These are phyloP conservation scores for Eucidaris tribuloides DNA, from an alignment of 35 echinoderm and acorn worm species.

Conservation along the genomic window DNA sequence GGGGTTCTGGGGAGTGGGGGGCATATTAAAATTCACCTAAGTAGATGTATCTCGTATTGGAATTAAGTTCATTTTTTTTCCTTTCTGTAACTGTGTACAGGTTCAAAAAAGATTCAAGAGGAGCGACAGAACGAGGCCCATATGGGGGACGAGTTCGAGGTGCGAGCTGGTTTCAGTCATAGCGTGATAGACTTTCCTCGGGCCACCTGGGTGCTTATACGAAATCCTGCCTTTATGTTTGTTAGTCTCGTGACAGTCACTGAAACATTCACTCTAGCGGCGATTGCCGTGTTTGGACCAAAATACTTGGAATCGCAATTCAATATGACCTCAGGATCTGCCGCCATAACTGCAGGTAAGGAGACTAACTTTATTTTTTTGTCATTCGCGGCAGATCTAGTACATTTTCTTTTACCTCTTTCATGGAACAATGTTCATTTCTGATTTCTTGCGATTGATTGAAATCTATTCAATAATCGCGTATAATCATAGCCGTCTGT, in stretches of 20 bases:
- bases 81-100: constrained; percentile 2
- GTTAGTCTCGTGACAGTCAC: constrained; percentile 51
- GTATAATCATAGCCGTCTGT: no score
- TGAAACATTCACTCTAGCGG: constrained; percentile 56
- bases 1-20: no score
- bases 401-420: no score
- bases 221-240: constrained; percentile 58
- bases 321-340: constrained; percentile 58
- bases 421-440: no score
- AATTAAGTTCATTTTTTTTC: neutral
- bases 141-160: constrained; percentile 52
- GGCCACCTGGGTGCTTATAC: constrained; percentile 46
- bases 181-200: constrained; percentile 60
- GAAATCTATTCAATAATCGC: no score
- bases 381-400: neutral
- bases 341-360: constrained; percentile 71
- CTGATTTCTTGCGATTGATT: no score
- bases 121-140: constrained; percentile 14
- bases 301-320: constrained; percentile 84
- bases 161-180: constrained; percentile 54
- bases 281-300: constrained; percentile 66
- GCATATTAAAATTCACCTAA: no score
- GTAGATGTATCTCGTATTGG: no score
- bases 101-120: constrained; percentile 15
- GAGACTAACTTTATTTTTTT: neutral